Evolutionary conservation across 2,888 invertebrate genomes (phyloP), one percentile per base, ranked within the genome.

Genomic region (Stomorhina lunata): DNA sequence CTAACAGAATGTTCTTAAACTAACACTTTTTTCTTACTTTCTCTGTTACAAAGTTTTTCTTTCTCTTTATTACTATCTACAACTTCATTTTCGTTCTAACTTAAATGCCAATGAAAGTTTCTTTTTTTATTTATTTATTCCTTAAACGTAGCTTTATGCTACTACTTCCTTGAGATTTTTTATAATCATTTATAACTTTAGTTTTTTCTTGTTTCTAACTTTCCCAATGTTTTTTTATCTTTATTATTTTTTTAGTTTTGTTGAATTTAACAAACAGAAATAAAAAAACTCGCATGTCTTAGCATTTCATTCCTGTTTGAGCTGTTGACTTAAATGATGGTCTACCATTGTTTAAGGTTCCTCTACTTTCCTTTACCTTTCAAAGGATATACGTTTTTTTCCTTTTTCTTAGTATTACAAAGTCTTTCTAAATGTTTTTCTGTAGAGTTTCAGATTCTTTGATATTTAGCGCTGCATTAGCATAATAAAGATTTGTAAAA

Each of bases 311-410:
- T 45, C 43, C 25, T n/a, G n/a, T n/a, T 61, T 61, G 17, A 61
- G 32, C 43, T 55, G 61, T 73, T 53, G n/a, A 40, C 50, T 73
- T 61, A 20, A 69, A 77, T 53, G 17, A 53, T 48, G 22, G 48
- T 20, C 48, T 53, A 12, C 27, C 48, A 27, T 68, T 5, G 61
- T 40, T 53, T 10, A 25, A 22, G 34, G 12, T 40, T 59, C 12
- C 17, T 40, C 10, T 66, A 45, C 40, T 69, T 63, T 29, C 5
- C 10, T 4, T 32, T 48, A n/a, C n/a, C n/a, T n/a, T n/a, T n/a
- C n/a, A n/a, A n/a, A n/a, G n/a, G n/a, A n/a, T 25, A 25, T 22
- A 15, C 10, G 22, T 63, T 20, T 0, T 32, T 45, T 7, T 37
- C 32, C 45, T 29, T 17, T 68, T 25, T 17, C 27, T 40, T 40